Evolutionary conservation across 2,797 vertebrate species (phyloP), one percentile per base, ranked within the genome.

Genomic region (Poeciliopsis presidionis): DNA sequence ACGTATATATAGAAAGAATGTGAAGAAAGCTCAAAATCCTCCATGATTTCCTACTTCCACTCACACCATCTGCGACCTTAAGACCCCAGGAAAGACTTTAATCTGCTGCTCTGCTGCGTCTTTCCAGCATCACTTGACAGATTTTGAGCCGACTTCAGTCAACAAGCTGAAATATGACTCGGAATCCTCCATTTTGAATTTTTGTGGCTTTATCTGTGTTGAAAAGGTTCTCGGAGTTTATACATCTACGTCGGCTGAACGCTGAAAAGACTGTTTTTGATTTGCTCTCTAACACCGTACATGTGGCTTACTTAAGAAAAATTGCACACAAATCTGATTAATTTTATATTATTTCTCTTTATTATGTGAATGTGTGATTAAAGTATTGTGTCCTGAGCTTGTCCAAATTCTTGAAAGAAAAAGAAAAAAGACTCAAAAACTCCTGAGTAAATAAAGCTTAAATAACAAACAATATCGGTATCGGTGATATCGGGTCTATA

Each of bases 31-130:
- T 20, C 18, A 65, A 36, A 65, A 39, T 65, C 61, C 61, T 65
- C 20, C 33, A 36, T 36, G 61, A 65, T 65, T 65, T 65, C 18
- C 61, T 65, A 18, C 18, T 65, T 65, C 13, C 18, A 39, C 5
- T 65, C 33, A 22, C 61, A 65, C 61, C 61, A 65, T 65, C 61
- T 65, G 63, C 22, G 63, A 65, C 63, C 63, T 39, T 22, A 39
- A 22, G 39, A 59, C 28, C 63, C 63, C 18, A 39, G 33, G 20
- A 65, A 39, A 39, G 36, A 65, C 33, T 65, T 65, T 39, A 65
- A 65, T 39, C 63, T 39, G 63, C 59, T 36, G 59, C 59, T 63
- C 59, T 63, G 30, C 63, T 65, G 63, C 8, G 0, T 22, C 63
- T 39, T 39, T 39, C 63, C 36, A 39, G 18, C 36, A 65, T 65